phyloP scores from a whole-genome alignment of 2,888 invertebrate genomes.

The Meganola albula region DNA sequence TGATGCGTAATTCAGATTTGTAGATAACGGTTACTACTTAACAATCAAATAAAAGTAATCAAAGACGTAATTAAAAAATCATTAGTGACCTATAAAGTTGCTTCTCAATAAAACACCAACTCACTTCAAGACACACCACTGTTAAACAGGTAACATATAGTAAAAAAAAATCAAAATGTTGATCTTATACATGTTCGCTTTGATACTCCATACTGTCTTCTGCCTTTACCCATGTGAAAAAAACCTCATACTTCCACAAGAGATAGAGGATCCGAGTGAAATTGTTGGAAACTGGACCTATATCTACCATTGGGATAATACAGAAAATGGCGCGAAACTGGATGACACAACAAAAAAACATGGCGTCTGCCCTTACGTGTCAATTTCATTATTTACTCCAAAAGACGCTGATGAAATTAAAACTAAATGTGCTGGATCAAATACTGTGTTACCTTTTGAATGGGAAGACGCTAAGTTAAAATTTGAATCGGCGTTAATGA shows the following conservation, averaged over 20 bases:
- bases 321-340: not conserved
- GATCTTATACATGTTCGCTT: no score
- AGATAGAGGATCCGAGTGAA: conserved; percentile 6
- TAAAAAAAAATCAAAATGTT: no score
- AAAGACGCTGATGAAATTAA: not conserved
- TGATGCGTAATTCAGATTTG: no score
- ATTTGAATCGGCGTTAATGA: not conserved
- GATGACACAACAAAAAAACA: no score
- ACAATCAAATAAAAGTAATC: no score
- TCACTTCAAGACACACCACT: no score
- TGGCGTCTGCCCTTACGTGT: not conserved
- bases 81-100: no score
- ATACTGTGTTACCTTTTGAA: not conserved
- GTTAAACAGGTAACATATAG: no score
- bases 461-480: not conserved
- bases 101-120: no score
- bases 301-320: conserved; percentile 17
- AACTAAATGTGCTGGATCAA: not conserved
- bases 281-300: conserved; percentile 13
- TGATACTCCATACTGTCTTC: not conserved
- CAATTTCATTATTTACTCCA: not conserved
- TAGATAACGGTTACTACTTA: no score
- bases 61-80: no score
- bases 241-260: not conserved
- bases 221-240: not conserved